Conservation (phyloP, 2,797 vertebrate genomes). For the Petrocephalus schoutedeni region DNA sequence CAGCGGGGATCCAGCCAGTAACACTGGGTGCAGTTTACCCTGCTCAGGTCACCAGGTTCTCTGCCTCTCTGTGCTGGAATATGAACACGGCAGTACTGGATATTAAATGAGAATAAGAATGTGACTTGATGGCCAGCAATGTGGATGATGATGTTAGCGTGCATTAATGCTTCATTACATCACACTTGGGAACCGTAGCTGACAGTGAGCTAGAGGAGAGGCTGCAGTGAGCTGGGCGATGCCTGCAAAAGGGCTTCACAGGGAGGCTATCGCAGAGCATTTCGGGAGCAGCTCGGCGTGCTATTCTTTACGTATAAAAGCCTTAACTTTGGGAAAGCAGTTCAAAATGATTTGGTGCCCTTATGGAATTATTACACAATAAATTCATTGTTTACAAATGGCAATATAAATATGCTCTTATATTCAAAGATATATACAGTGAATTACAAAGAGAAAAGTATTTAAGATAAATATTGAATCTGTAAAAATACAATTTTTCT, state of each 20-base stretch:
- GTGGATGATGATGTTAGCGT: neutral
- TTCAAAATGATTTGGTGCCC: conserved; percentile 27
- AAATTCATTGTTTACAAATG: neutral
- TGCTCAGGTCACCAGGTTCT: neutral
- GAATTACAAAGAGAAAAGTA: conserved; percentile 47
- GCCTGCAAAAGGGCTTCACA: neutral
- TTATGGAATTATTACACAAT: conserved; percentile 43
- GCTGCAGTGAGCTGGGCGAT: neutral
- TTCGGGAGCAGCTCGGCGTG: neutral
- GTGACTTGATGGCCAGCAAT: neutral
- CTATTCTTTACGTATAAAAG: conserved; percentile 37
- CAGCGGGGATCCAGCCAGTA: neutral
- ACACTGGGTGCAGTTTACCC: neutral
- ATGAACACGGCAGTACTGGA: neutral
- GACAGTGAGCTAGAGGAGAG: neutral
- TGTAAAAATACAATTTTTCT: conserved; percentile 25
- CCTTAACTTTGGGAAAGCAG: conserved; percentile 54
- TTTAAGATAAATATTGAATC: conserved; percentile 40
- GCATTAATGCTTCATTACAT: neutral
- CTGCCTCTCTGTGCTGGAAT: neutral
- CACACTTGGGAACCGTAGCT: neutral
- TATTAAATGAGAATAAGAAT: neutral
- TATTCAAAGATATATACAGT: conserved; percentile 55
- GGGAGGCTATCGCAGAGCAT: neutral
- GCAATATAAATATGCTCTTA: neutral